Evolutionary conservation across 2,113 vertebrate species (phyloP).

Genomic region (Xenopus tropicalis): UCB_Xtro_10.0 CM004452.2:4411501-4412000

Average conservation of each 20-base stretch:
- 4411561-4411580: too few species aligned
- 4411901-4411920: too few species aligned
- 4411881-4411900: conserved; percentile 25
- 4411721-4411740: too few species aligned
- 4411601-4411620: too few species aligned
- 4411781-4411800: conserved; percentile 84
- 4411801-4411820: conserved; percentile 83
- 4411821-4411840: conserved; percentile 85
- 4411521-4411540: too few species aligned
- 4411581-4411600: too few species aligned
- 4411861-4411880: conserved; percentile 82
- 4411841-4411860: conserved; percentile 81
- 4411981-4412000: too few species aligned
- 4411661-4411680: neutral
- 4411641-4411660: neutral
- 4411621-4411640: too few species aligned
- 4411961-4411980: too few species aligned
- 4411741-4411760: conserved; percentile 83
- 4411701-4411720: neutral
- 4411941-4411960: too few species aligned
- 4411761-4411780: conserved; percentile 78
- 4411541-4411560: too few species aligned
- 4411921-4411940: neutral
- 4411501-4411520: too few species aligned
- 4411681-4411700: neutral